Evolutionary conservation across 2,113 vertebrate genomes (phyloP).

Genomic region (Sigmodon hispidus): DNA sequence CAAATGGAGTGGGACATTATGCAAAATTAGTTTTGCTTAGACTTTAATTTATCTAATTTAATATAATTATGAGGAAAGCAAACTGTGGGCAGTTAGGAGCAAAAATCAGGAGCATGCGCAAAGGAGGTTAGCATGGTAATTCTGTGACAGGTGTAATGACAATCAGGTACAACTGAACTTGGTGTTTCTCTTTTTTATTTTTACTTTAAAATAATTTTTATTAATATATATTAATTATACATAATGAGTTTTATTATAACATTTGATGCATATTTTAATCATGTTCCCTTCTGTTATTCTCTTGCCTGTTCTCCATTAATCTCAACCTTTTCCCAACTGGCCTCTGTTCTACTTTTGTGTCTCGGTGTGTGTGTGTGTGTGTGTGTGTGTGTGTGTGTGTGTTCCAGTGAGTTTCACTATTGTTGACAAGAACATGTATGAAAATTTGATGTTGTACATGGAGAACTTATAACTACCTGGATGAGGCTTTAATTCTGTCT

Average conservation of each 20-base stretch:
- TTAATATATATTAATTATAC: not conserved
- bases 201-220: not conserved
- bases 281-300: not conserved
- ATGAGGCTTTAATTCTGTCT: slow-evolving; percentile 54
- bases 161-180: slow-evolving; percentile 73
- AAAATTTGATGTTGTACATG: not conserved
- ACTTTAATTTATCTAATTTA: slow-evolving; percentile 87
- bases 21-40: slow-evolving; percentile 86
- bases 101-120: slow-evolving; percentile 71
- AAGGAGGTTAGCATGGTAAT: slow-evolving; percentile 52
- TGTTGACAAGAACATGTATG: not conserved
- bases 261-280: not conserved
- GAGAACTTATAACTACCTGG: slow-evolving; percentile 46
- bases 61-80: slow-evolving; percentile 85
- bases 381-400: not conserved
- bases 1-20: slow-evolving; percentile 86
- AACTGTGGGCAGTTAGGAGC: slow-evolving; percentile 78
- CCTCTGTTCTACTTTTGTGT: not conserved
- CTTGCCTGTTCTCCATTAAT: not conserved
- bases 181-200: slow-evolving; percentile 25
- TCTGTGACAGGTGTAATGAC: slow-evolving; percentile 50
- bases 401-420: not conserved
- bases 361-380: not conserved
- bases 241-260: not conserved
- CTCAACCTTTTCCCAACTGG: not conserved